Conservation (phyloP, 2,888 invertebrate genomes). For the Alloscopus bannaensis region DNA sequence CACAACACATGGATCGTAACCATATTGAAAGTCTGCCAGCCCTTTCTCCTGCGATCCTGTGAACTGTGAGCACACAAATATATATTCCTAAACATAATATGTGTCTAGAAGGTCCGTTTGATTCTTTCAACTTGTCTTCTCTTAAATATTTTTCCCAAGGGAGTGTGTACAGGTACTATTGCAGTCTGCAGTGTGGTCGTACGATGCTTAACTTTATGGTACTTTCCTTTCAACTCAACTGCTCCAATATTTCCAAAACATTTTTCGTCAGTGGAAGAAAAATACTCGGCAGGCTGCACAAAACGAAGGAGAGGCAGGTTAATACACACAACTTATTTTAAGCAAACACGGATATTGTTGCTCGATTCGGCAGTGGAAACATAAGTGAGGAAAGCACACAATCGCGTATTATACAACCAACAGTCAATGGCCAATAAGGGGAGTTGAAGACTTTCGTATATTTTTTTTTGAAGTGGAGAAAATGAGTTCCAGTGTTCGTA, state of each 20-base stretch:
- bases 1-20: too few species aligned
- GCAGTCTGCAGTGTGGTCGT: constrained; percentile 23
- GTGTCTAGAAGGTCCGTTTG: constrained; percentile 24
- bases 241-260: constrained; percentile 18
- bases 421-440: constrained; percentile 35
- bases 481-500: constrained; percentile 11
- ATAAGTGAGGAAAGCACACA: too few species aligned
- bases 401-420: constrained; percentile 27
- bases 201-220: constrained; percentile 11
- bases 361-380: too few species aligned
- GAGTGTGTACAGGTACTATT: constrained; percentile 34
- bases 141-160: constrained; percentile 59
- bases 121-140: constrained; percentile 21
- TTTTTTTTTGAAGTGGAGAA: constrained; percentile 12
- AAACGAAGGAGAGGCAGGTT: too few species aligned
- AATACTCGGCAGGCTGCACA: too few species aligned
- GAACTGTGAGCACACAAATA: too few species aligned
- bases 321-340: too few species aligned
- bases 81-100: constrained; percentile 1
- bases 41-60: too few species aligned
- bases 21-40: too few species aligned
- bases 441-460: constrained; percentile 3
- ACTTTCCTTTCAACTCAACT: constrained; percentile 22
- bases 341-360: constrained; percentile 12
- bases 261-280: neutral